A percentile compares a stretch with the other conserved stretches of the same genome.
Conservation (phyloP, 2,888 invertebrate genomes). For the Tachina lurida region DNA sequence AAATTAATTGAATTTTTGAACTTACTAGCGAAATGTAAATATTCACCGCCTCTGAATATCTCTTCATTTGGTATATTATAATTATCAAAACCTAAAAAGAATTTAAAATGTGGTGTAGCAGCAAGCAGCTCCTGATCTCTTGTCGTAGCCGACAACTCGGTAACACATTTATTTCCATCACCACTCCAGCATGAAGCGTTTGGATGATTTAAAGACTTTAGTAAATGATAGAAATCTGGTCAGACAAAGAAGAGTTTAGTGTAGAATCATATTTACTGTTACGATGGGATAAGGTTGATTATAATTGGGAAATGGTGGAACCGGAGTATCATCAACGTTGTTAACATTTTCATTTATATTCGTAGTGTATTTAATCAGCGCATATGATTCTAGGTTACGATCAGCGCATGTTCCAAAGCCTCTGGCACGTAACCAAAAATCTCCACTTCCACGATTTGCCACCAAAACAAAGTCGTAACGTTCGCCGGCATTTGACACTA, state of each 20-base stretch:
- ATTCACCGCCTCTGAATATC: conserved; percentile 73
- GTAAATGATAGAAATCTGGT: not conserved
- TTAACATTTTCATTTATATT: conserved; percentile 35
- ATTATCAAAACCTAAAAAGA: conserved; percentile 76
- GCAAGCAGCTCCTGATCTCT: conserved; percentile 70
- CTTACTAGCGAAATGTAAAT: conserved; percentile 77
- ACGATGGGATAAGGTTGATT: conserved; percentile 66
- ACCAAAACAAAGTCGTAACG: conserved; percentile 83
- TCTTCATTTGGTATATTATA: conserved; percentile 73
- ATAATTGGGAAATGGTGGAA: conserved; percentile 70
- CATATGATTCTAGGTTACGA: conserved; percentile 75
- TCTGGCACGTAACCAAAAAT: conserved; percentile 76
- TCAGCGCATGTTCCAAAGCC: conserved; percentile 75
- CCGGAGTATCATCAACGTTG: not conserved
- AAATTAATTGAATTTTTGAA: not conserved
- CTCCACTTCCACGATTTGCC: conserved; percentile 80
- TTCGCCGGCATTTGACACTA: conserved; percentile 83
- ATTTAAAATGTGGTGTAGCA: conserved; percentile 74
- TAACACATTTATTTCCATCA: conserved; percentile 72
- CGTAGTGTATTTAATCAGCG: conserved; percentile 74
- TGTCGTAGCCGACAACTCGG: conserved; percentile 71
- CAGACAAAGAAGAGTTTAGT: not conserved
- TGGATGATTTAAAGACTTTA: conserved; percentile 74
- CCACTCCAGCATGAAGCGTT: conserved; percentile 74
- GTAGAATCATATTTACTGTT: conserved; percentile 42